Base-by-base conservation (phyloP, 2,888 invertebrate species). In the Idaea straminata region DNA sequence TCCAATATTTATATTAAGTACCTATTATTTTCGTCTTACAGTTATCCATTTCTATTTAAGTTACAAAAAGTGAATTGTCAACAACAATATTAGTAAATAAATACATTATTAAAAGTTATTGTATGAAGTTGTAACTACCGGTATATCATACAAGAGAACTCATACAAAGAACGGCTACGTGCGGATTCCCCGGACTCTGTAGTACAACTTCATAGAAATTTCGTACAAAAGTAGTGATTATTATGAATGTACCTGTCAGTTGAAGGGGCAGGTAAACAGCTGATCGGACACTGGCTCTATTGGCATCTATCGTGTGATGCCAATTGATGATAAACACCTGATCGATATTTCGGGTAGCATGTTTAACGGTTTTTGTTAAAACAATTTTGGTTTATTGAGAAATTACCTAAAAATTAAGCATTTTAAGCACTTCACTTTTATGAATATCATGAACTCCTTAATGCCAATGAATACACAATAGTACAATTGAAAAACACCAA, bases 191-290 rank as follows among this genome's bases (percentile, higher is more conserved):
- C 47, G 47, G 47, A 36, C 10, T 47, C 13, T 47, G 6, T 47
- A 47, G 5, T 36, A 10, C 47, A 13, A 5, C 47, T 47, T 47
- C 10, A 47, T 13, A 47, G 47, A 10, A 47, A 7, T 13, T 47
- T 7, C 47, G 47, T 47, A 47, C 47, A 47, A 47, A 47, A 13
- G 47, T 13, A 5, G 47, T 47, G 47, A 47, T 47, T 47, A 47
- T 47, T 25, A 25, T 25, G 1, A 25, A 25, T 47, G 47, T 13
- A 47, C 47, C 47, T 47, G 47, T 47, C 47, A 47, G 25, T 25
- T 25, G 25, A 25, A 25, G 47, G 2, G 5, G 47, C 47, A 47
- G 47, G 47, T 36, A 61, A 61, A 62, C 64, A 62, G 61, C 62
- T 59, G 62, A 5, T 59, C 59, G 36, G n/a, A 15, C 62, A 35